Evolutionary conservation across 2,113 vertebrate genomes (phyloP).

Genomic region (Pampusana beccarii): DNA sequence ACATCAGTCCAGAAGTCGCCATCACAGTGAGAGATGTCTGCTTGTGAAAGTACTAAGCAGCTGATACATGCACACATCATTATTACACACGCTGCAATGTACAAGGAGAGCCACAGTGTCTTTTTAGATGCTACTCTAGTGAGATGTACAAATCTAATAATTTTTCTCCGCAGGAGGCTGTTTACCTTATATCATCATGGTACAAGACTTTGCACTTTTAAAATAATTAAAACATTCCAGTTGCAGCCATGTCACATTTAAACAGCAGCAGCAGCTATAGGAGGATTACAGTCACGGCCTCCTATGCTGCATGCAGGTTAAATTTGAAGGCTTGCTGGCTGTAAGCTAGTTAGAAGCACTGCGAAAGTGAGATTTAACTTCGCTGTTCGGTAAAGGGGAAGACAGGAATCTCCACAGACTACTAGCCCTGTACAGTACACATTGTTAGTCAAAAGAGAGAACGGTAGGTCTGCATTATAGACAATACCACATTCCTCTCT

Average conservation of each 20-base stretch:
- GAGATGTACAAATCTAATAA: not conserved
- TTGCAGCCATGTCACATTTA: not conserved
- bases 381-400: not conserved
- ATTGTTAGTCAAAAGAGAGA: slow-evolving; percentile 62
- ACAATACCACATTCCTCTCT: slow-evolving; percentile 34
- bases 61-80: not conserved
- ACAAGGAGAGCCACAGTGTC: not conserved
- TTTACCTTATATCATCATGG: not conserved
- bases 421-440: not conserved
- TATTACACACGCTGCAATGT: not conserved
- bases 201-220: not conserved
- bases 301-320: not conserved
- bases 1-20: not conserved
- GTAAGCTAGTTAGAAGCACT: not conserved
- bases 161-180: not conserved
- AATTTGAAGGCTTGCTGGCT: not conserved
- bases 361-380: slow-evolving; percentile 31
- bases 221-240: slow-evolving; percentile 58
- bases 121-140: not conserved
- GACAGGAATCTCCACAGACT: not conserved
- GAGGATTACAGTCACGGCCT: not conserved
- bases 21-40: slow-evolving; percentile 24
- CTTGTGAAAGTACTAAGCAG: not conserved
- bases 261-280: not conserved
- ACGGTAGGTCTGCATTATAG: slow-evolving; percentile 39